phyloP scores from a whole-genome alignment of 1,140 invertebrate genomes.

The Cardiocondyla obscurior region DNA sequence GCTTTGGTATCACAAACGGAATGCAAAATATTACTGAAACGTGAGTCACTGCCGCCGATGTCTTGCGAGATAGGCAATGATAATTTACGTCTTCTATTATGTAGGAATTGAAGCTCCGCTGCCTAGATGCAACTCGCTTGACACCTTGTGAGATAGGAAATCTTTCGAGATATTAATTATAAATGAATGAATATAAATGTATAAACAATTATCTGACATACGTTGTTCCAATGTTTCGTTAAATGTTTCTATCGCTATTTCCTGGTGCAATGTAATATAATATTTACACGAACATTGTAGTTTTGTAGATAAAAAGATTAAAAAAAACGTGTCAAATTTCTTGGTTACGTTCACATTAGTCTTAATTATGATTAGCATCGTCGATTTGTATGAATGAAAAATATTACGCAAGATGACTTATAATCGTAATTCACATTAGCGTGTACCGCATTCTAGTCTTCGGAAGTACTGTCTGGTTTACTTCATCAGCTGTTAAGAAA shows the following conservation, averaged over 20 bases:
- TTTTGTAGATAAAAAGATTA: not conserved
- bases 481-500: conserved; percentile 1
- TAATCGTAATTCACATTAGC: conserved; percentile 29
- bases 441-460: not conserved
- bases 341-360: not conserved
- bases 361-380: not conserved
- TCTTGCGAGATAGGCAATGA: conserved; percentile 48
- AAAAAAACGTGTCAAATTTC: not conserved
- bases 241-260: not conserved
- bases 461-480: not conserved
- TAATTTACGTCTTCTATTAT: conserved; percentile 64
- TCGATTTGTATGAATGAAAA: conserved; percentile 34
- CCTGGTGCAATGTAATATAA: not conserved
- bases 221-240: not conserved
- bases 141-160: conserved; percentile 5
- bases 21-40: conserved; percentile 75
- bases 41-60: conserved; percentile 65
- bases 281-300: not conserved
- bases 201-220: not conserved
- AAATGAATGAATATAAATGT: conserved; percentile 42
- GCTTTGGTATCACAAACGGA: conserved; percentile 67
- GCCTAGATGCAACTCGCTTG: not conserved
- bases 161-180: not conserved
- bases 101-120: conserved; percentile 19
- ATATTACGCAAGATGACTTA: conserved; percentile 4